Evolutionary conservation across 2,113 vertebrate species (phyloP).

Genomic region (Gopherus flavomarginatus): DNA sequence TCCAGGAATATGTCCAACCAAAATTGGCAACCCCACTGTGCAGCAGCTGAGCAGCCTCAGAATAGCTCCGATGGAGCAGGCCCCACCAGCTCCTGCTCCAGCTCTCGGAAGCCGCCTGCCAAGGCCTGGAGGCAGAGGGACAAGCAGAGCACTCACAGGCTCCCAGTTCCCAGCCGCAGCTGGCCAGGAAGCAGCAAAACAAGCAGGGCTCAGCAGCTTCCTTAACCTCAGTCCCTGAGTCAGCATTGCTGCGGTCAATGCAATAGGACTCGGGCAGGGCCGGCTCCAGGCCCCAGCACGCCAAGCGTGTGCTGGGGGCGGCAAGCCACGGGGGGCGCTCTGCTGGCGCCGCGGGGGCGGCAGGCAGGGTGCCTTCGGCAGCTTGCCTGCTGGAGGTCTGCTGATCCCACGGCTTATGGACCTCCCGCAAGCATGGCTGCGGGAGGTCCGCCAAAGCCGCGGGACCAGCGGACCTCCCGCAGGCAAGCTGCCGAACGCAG

Average conservation of each 20-base stretch:
- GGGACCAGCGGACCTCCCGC: too few relatives aligned
- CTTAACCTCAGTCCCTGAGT: neutral
- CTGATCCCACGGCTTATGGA: too few relatives aligned
- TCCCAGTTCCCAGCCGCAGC: neutral
- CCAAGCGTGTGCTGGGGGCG: too few relatives aligned
- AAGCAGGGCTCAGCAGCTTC: neutral
- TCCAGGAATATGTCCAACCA: neutral
- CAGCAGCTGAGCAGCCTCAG: neutral
- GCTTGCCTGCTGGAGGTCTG: too few relatives aligned
- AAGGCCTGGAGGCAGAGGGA: neutral
- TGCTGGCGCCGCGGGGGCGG: too few relatives aligned
- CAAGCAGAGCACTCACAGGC: rapidly evolving
- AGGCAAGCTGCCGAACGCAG: too few relatives aligned
- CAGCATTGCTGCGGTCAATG: neutral
- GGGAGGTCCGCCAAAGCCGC: too few relatives aligned
- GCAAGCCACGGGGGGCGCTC: too few relatives aligned
- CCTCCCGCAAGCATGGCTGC: too few relatives aligned
- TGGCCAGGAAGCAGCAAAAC: neutral
- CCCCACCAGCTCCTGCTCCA: neutral
- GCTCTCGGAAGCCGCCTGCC: neutral
- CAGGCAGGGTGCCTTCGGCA: too few relatives aligned
- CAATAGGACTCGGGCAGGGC: too few relatives aligned
- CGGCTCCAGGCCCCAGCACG: too few relatives aligned
- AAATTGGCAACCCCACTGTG: neutral
- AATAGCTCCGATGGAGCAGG: neutral